Percentiles rank a stretch among this genome's conserved stretches.
These are phyloP conservation scores for Climacteris rufus DNA, from an alignment of 2,113 vertebrate species.

Conservation along the genomic window DNA sequence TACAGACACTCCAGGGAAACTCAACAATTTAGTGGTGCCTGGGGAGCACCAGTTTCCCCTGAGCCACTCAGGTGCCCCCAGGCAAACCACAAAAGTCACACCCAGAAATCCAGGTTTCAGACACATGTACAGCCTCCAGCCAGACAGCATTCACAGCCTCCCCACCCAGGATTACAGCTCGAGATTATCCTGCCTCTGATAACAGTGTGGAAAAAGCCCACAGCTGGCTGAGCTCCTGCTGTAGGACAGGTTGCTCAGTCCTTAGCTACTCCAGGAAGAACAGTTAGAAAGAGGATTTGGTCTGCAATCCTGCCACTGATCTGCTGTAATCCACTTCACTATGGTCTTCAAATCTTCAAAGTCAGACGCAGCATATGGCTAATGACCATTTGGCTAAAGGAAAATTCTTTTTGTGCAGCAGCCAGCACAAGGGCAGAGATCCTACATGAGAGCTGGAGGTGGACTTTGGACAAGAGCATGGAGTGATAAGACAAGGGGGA, in stretches of 20 bases:
- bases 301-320: slow-evolving; percentile 11
- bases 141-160: neutral
- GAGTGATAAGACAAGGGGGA: neutral
- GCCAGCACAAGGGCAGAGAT: neutral
- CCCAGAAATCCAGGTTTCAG: neutral
- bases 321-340: slow-evolving; percentile 33
- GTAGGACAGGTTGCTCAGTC: neutral
- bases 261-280: neutral
- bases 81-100: neutral
- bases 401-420: neutral
- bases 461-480: neutral
- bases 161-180: neutral
- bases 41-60: neutral
- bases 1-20: neutral
- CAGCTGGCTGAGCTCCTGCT: neutral
- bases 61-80: neutral
- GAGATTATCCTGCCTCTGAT: neutral
- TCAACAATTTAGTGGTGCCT: neutral
- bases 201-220: neutral
- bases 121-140: neutral
- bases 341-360: neutral
- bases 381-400: neutral
- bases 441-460: neutral
- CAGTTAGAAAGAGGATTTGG: slow-evolving; percentile 28
- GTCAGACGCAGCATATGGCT: neutral